Conservation (phyloP, 2,797 vertebrate genomes). For the Fistularia tabacaria region DNA sequence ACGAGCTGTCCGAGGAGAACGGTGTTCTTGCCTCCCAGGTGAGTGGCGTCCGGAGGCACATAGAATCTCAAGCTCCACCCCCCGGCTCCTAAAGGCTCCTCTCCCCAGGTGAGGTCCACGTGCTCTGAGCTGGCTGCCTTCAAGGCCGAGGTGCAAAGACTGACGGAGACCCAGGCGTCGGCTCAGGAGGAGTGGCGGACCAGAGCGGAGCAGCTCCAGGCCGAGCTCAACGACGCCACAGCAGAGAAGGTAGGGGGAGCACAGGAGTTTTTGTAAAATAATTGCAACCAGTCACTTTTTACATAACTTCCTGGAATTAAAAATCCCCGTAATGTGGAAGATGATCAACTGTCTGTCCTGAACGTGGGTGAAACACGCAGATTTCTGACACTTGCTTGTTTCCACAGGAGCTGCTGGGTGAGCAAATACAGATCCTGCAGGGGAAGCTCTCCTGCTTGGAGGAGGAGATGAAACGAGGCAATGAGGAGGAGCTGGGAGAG, state of each 20-base stretch:
- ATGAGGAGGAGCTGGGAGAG: conserved; percentile 81
- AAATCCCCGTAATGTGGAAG: no score
- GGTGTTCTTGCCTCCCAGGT: conserved; percentile 88
- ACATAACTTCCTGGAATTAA: no score
- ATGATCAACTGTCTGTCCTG: no score
- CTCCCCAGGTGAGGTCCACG: conserved; percentile 56
- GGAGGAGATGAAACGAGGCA: conserved; percentile 76
- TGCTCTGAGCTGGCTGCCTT: conserved; percentile 52
- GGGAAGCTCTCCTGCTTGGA: conserved; percentile 88
- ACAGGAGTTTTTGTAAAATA: background rate
- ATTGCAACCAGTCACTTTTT: background rate
- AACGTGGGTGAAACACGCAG: background rate
- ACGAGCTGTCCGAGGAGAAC: conserved; percentile 86
- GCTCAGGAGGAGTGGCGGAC: conserved; percentile 54
- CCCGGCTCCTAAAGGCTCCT: background rate
- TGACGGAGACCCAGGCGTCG: conserved; percentile 47
- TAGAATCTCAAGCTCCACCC: background rate
- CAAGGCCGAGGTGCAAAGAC: conserved; percentile 56
- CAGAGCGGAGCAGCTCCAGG: conserved; percentile 41
- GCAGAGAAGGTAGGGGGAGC: conserved; percentile 60
- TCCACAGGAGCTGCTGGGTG: conserved; percentile 81
- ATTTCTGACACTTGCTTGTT: background rate
- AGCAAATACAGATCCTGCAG: conserved; percentile 87
- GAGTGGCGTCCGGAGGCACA: background rate
- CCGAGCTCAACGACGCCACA: conserved; percentile 59